A percentile compares a stretch with the other conserved stretches of the same genome.
Evolutionary conservation across 2,113 vertebrate genomes (phyloP).

Genomic region (Conger conger): DNA sequence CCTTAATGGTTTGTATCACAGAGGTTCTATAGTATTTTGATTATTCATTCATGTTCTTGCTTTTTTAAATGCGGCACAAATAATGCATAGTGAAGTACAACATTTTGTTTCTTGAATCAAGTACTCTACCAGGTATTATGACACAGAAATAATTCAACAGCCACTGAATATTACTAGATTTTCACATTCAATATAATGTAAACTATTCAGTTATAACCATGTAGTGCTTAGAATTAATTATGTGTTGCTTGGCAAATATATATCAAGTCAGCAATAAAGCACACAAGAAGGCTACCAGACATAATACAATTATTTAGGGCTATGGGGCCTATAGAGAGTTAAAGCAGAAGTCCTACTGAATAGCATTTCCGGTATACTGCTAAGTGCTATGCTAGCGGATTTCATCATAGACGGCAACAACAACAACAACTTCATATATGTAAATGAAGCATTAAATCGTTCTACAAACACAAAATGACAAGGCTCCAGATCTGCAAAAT

Average conservation of each 20-base stretch:
- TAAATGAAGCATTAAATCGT: no score
- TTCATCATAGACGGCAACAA: no score
- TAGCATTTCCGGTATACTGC: no score
- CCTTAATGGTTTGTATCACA: no score
- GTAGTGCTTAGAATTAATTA: background rate
- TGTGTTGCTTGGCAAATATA: background rate
- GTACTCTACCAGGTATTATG: background rate
- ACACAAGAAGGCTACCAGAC: background rate
- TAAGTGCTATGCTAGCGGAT: no score
- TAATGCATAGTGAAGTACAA: background rate
- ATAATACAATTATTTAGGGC: background rate
- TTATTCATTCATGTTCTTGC: no score
- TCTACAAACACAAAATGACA: no score
- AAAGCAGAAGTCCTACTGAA: no score
- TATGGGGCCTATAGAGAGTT: no score
- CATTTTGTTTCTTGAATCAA: background rate
- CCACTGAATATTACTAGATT: background rate
- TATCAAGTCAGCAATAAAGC: background rate
- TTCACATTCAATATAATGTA: background rate
- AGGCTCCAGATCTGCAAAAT: no score
- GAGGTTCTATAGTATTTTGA: no score
- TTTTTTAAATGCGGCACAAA: background rate
- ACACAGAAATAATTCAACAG: background rate
- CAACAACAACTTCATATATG: no score
- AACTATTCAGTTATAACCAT: background rate